Evolutionary conservation across 2,888 invertebrate species (phyloP).

Genomic region (Barypeithes pellucidus): DNA sequence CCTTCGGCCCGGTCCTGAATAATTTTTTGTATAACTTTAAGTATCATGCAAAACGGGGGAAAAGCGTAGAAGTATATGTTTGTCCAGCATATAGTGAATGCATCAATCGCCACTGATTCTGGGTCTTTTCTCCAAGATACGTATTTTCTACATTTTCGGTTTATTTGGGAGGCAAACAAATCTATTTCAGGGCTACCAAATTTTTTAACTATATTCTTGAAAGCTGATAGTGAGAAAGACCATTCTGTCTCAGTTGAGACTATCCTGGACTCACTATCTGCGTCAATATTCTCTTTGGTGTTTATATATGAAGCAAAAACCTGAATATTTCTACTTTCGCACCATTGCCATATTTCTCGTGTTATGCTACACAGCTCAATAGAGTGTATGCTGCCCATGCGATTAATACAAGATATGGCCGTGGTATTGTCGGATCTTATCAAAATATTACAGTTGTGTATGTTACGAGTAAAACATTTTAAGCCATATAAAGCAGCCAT

Average conservation of each 20-base stretch:
- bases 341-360: slow-evolving; percentile 8
- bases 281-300: slow-evolving; percentile 23
- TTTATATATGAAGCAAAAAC: slow-evolving; percentile 22
- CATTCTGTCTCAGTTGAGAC: slow-evolving; percentile 42
- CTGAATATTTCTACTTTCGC: slow-evolving; percentile 12
- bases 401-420: slow-evolving; percentile 8
- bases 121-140: slow-evolving; percentile 26
- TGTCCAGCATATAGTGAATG: slow-evolving; percentile 27
- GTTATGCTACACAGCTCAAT: not conserved
- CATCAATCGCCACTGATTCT: slow-evolving; percentile 7
- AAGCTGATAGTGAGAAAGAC: slow-evolving; percentile 3
- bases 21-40: slow-evolving; percentile 31
- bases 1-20: slow-evolving; percentile 5
- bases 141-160: slow-evolving; percentile 22
- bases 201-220: not conserved
- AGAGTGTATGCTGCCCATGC: slow-evolving; percentile 12
- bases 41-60: slow-evolving; percentile 22
- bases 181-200: slow-evolving; percentile 18
- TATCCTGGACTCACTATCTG: slow-evolving; percentile 30
- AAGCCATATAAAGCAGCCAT: slow-evolving; percentile 10
- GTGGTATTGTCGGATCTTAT: slow-evolving; percentile 7
- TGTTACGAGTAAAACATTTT: slow-evolving; percentile 1
- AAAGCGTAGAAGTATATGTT: slow-evolving; percentile 30
- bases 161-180: slow-evolving; percentile 11
- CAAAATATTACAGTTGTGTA: slow-evolving; percentile 6